Base-by-base conservation (phyloP, 2,113 vertebrate species). In the Galbula dea region DNA sequence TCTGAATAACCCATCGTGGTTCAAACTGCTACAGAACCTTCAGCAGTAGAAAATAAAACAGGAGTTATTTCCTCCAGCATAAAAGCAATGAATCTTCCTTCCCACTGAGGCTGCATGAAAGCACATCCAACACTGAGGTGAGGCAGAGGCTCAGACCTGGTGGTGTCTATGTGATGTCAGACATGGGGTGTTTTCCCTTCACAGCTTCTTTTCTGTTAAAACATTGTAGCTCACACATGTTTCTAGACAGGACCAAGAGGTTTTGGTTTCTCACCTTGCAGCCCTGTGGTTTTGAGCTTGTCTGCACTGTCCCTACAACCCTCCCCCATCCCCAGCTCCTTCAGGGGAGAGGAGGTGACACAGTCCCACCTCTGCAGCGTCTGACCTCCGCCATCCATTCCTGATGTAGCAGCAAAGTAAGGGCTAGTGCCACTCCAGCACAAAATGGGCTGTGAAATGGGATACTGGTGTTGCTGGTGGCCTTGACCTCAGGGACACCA, bases 1-100 rank as follows among this genome's bases (percentile, higher is more conserved):
- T 24, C 23, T 72, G 68, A 91, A 90, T 94, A 89, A 67, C 20
- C 51, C 37, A 11, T 37, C 27, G 73, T 29, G 59, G 37, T 90
- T 93, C 54, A 65, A 91, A 63, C 72, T 61, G 46, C 72, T 94
- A 43, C 51, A 65, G 46, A 84, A 39, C 23, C 73, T 94, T 89
- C 65, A 80, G 68, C 69, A 93, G 68, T 30, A 73, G 68, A 91
- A 87, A 30, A n/a, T n/a, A 21, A 36, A 10, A 12, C 41, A 22
- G 15, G 23, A 54, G 27, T 95, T 63, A 73, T 55, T 88, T 92
- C 78, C 63, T 27, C 81, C 82, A 72, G 82, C 83, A 41, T 37
- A 71, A 94, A 72, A 57, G 15, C 30, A 58, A 14, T 17, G 63
- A 13, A 37, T 73, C 32, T 75, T 68, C 23, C 36, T 90, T 83